phyloP scores from a whole-genome alignment of 1,140 invertebrate species.

The Drosophila ohnishii region DNA sequence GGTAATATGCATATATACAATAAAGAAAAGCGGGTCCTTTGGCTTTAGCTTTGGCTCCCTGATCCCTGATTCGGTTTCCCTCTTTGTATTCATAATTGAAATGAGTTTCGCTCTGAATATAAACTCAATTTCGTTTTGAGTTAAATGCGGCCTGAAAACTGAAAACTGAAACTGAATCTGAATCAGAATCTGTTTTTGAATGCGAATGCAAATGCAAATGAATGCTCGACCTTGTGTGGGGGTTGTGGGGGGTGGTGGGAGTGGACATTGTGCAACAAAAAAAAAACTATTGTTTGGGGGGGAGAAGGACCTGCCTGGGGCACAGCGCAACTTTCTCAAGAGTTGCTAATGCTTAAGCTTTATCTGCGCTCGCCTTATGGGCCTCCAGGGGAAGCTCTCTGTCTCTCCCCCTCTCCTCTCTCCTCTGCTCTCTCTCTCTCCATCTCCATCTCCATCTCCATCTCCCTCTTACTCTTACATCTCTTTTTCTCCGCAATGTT shows the following conservation, averaged over 20 bases:
- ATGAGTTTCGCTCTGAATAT: constrained; percentile 27
- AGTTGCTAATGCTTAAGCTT: constrained; percentile 70
- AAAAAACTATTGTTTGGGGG: constrained; percentile 37
- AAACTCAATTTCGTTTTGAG: constrained; percentile 31
- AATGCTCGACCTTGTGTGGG: constrained; percentile 49
- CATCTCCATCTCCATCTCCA: too few relatives aligned
- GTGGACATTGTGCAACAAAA: constrained; percentile 26
- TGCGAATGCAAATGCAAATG: constrained; percentile 62
- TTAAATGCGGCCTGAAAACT: constrained; percentile 11
- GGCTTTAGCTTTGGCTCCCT: constrained; percentile 3
- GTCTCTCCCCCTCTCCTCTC: neutral
- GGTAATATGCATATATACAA: constrained; percentile 49
- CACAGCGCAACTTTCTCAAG: constrained; percentile 68
- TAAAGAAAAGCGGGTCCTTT: constrained; percentile 27
- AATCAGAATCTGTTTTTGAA: constrained; percentile 38
- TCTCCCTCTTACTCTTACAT: neutral
- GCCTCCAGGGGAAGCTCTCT: constrained; percentile 54
- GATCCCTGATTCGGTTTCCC: constrained; percentile 16
- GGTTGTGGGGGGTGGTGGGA: neutral
- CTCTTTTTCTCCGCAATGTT: constrained; percentile 39
- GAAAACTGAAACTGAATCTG: neutral
- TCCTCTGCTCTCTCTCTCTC: neutral
- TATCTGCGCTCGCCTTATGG: constrained; percentile 70
- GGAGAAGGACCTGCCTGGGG: constrained; percentile 46
- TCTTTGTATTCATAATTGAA: constrained; percentile 46